Evolutionary conservation across 2,113 vertebrate genomes (phyloP).

Genomic region (Gobius niger): DNA sequence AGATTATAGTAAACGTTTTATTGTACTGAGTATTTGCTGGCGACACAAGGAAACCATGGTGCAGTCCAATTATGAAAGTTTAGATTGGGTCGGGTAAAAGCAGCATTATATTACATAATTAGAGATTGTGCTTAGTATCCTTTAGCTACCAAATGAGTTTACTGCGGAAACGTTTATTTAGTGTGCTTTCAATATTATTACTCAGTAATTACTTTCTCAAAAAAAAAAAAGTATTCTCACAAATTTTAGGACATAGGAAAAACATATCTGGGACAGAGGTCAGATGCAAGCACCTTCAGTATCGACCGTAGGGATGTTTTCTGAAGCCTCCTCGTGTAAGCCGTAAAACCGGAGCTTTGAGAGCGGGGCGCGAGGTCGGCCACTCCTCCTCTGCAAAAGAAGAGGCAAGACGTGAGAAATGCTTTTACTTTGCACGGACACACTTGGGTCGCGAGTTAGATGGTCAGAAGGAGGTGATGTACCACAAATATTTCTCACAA

Average conservation of each 20-base stretch:
- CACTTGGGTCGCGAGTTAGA: slow-evolving; percentile 16
- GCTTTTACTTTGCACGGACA: slow-evolving; percentile 10
- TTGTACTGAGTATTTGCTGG: background rate
- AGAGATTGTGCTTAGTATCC: slow-evolving; percentile 70
- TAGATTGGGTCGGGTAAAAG: slow-evolving; percentile 62
- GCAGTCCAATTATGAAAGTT: slow-evolving; percentile 27
- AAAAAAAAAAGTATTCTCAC: slow-evolving; percentile 41
- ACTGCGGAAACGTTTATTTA: slow-evolving; percentile 71
- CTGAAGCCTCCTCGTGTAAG: slow-evolving; percentile 93
- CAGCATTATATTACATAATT: slow-evolving; percentile 53
- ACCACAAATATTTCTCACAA: slow-evolving; percentile 21
- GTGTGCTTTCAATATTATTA: slow-evolving; percentile 48
- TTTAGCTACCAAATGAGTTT: slow-evolving; percentile 70
- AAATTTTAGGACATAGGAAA: slow-evolving; percentile 34
- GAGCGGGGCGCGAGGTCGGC: slow-evolving; percentile 82
- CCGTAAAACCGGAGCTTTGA: slow-evolving; percentile 91
- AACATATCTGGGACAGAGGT: slow-evolving; percentile 82
- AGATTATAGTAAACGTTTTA: background rate
- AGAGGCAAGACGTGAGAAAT: too few relatives aligned
- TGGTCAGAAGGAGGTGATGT: slow-evolving; percentile 10
- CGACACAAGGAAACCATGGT: background rate
- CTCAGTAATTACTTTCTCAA: background rate
- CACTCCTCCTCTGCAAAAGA: slow-evolving; percentile 88
- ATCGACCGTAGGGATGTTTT: slow-evolving; percentile 99
- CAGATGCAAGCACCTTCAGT: slow-evolving; percentile 92